A percentile compares a stretch with the other conserved stretches of the same genome.
phyloP scores from a whole-genome alignment of 2,888 invertebrate species.

The Catocala sponsa region DNA sequence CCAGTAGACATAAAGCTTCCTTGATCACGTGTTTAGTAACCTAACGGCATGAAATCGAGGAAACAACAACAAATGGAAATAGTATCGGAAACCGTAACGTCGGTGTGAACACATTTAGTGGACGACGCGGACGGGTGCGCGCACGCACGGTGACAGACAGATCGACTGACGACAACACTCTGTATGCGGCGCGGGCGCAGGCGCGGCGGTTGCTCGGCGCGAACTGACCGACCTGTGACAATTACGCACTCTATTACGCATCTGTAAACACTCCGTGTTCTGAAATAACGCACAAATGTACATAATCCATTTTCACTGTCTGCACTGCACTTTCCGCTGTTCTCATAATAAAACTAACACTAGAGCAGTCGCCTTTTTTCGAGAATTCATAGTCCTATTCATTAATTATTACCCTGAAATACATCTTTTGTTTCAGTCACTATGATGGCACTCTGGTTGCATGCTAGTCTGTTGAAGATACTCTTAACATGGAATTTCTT shows the following conservation, averaged over 20 bases:
- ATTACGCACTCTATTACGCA: constrained; percentile 21
- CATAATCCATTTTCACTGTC: no score
- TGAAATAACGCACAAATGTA: neutral
- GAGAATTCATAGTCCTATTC: no score
- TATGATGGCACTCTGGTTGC: no score
- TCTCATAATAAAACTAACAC: no score
- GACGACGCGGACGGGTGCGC: constrained; percentile 48
- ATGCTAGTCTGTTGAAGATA: no score
- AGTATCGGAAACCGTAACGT: constrained; percentile 80
- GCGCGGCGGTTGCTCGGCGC: no score
- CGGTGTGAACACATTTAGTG: constrained; percentile 78
- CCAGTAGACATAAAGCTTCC: constrained; percentile 59
- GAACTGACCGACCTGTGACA: constrained; percentile 17
- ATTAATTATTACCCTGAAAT: no score
- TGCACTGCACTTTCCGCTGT: no score
- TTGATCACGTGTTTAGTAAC: constrained; percentile 59
- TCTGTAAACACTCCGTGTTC: constrained; percentile 31
- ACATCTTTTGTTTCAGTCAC: no score
- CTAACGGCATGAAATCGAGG: constrained; percentile 58
- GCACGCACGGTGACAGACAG: constrained; percentile 67
- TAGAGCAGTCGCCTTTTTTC: no score
- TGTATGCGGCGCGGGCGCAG: neutral
- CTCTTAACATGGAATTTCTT: no score
- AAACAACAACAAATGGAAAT: constrained; percentile 74
- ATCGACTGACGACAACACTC: constrained; percentile 71